These are phyloP conservation scores for Acrobasis suavella DNA, from an alignment of 2,888 invertebrate genomes.

Conservation along the genomic window DNA sequence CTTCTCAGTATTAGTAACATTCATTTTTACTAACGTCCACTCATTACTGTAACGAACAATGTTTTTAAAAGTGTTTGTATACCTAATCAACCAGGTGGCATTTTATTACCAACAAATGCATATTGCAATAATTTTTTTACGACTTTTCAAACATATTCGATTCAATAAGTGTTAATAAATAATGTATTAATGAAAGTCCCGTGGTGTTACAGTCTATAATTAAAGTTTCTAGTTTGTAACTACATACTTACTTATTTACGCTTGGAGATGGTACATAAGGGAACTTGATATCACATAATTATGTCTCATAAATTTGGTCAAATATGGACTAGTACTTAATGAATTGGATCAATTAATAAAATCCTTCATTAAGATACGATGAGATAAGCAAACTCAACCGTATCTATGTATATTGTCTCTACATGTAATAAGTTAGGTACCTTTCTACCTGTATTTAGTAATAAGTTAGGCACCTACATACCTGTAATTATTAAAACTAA, in stretches of 20 bases:
- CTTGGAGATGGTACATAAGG: neutral
- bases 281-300: neutral
- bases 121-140: constrained; percentile 3
- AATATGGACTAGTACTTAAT: too few relatives aligned
- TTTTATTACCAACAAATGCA: neutral
- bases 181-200: constrained; percentile 8
- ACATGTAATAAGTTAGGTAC: too few relatives aligned
- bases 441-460: too few relatives aligned
- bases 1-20: neutral
- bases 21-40: neutral
- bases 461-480: too few relatives aligned
- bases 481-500: too few relatives aligned
- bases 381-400: too few relatives aligned
- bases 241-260: neutral
- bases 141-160: neutral
- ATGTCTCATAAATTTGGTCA: too few relatives aligned
- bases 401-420: too few relatives aligned
- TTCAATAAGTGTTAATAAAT: constrained; percentile 1
- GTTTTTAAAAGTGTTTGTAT: neutral
- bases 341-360: too few relatives aligned
- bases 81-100: neutral
- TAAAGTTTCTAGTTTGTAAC: neutral
- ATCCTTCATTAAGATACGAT: too few relatives aligned
- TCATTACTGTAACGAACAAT: neutral
- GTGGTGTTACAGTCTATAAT: neutral